Percentiles rank a stretch among this genome's conserved stretches.
Conservation (phyloP, 2,113 vertebrate species). For the Speoplatyrhinus poulsoni region DNA sequence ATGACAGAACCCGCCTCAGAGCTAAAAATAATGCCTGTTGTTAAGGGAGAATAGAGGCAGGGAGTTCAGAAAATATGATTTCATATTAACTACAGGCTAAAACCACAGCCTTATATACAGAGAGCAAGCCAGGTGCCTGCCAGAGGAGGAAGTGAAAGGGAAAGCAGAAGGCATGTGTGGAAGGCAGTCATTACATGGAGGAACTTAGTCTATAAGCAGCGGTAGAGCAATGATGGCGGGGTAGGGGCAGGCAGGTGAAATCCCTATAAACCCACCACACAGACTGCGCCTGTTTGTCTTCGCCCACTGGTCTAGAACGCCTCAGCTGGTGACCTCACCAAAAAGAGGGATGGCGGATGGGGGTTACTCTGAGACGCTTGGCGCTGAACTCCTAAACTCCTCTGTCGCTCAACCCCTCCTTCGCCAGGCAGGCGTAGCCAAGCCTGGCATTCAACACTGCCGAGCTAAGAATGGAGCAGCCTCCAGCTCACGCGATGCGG, state of each 20-base stretch:
- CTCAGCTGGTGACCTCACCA: conserved; percentile 27
- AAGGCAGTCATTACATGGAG: not conserved
- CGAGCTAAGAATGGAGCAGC: conserved; percentile 78
- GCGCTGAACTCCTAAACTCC: conserved; percentile 27
- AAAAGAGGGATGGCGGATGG: conserved; percentile 14
- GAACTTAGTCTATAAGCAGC: conserved; percentile 38
- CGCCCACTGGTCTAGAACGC: not conserved
- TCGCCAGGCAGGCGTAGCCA: conserved; percentile 61
- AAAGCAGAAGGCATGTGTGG: conserved; percentile 17
- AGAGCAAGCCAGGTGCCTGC: conserved; percentile 53
- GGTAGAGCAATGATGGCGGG: conserved; percentile 5
- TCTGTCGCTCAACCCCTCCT: conserved; percentile 4
- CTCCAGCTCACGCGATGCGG: conserved; percentile 80
- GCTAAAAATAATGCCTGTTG: conserved; percentile 78
- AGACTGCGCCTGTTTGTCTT: conserved; percentile 12
- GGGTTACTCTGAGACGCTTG: not conserved
- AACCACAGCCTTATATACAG: conserved; percentile 55
- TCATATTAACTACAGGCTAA: conserved; percentile 68
- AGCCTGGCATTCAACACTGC: conserved; percentile 65
- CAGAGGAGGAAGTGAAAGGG: conserved; percentile 24
- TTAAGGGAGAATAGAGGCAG: conserved; percentile 69
- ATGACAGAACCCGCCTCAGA: conserved; percentile 68
- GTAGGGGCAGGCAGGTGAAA: conserved; percentile 1
- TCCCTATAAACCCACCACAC: conserved; percentile 51
- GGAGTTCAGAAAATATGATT: conserved; percentile 80